Percentiles rank a stretch among this genome's conserved stretches.
Evolutionary conservation across 2,113 vertebrate species (phyloP).

Genomic region (Dunckerocampus dactyliophorus): DNA sequence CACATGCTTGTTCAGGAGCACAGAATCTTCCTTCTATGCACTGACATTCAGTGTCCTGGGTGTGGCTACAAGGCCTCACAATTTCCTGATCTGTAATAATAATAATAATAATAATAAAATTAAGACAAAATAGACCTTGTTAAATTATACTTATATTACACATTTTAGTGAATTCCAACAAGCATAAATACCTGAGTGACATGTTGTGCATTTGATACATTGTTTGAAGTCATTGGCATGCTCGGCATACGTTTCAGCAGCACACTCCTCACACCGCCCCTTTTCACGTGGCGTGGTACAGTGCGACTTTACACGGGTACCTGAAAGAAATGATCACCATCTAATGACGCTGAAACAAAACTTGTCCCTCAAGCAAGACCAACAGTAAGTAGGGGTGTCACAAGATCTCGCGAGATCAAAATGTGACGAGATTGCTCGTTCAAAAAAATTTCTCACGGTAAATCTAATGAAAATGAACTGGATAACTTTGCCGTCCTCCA

Average conservation of each 20-base stretch:
- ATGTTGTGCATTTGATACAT: conserved; percentile 61
- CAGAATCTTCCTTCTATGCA: conserved; percentile 67
- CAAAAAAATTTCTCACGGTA: no score
- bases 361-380: background rate
- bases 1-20: conserved; percentile 63
- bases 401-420: no score
- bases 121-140: conserved; percentile 10
- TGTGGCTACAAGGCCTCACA: conserved; percentile 37
- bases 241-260: conserved; percentile 38
- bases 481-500: no score
- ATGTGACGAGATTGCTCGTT: no score
- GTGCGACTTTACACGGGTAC: conserved; percentile 27
- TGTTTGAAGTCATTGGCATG: conserved; percentile 35
- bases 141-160: conserved; percentile 4
- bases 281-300: conserved; percentile 24
- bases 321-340: conserved; percentile 35
- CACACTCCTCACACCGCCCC: conserved; percentile 55
- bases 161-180: background rate
- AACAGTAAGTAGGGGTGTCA: no score
- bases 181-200: conserved; percentile 58
- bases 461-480: no score
- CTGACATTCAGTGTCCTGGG: conserved; percentile 52
- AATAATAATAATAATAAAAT: conserved; percentile 20
- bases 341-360: background rate
- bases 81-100: conserved; percentile 57